A percentile compares a stretch with the other conserved stretches of the same genome.
Evolutionary conservation across 2,888 invertebrate species (phyloP).

Genomic region (Cybosia mesomella): DNA sequence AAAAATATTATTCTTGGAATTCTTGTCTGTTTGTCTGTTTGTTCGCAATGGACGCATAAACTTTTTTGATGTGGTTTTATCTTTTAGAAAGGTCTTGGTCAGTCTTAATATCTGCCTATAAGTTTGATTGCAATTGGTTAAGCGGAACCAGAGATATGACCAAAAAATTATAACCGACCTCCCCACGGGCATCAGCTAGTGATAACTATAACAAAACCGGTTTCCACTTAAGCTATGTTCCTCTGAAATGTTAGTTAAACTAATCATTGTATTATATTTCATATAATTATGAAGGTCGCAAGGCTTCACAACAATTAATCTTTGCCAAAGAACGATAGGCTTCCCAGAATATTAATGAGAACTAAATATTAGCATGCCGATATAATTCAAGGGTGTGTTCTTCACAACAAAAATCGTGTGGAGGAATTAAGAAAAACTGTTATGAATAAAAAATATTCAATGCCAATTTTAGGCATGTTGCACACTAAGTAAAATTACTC

Average conservation of each 20-base stretch:
- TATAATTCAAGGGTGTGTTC: slow-evolving; percentile 27
- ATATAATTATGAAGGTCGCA: neutral
- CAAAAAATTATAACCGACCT: too few relatives aligned
- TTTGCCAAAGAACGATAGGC: slow-evolving; percentile 9
- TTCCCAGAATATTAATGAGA: slow-evolving; percentile 12
- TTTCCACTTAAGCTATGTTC: neutral
- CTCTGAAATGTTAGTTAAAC: neutral
- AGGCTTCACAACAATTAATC: slow-evolving; percentile 15
- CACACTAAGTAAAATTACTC: neutral
- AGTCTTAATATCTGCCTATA: too few relatives aligned
- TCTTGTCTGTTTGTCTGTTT: too few relatives aligned
- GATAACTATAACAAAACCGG: neutral
- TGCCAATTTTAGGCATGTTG: slow-evolving; percentile 15
- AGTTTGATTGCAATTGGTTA: too few relatives aligned
- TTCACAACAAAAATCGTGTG: slow-evolving; percentile 26
- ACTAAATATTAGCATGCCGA: slow-evolving; percentile 14
- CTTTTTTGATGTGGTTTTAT: too few relatives aligned
- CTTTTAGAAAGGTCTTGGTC: too few relatives aligned
- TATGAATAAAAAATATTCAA: slow-evolving; percentile 10
- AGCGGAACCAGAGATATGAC: too few relatives aligned
- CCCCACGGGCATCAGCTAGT: too few relatives aligned
- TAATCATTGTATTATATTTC: neutral
- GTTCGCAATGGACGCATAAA: too few relatives aligned
- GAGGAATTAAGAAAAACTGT: slow-evolving; percentile 13
- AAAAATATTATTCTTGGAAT: too few relatives aligned